These are phyloP conservation scores for Steatornis caripensis DNA, from an alignment of 2,113 vertebrate species.

Conservation along the genomic window DNA sequence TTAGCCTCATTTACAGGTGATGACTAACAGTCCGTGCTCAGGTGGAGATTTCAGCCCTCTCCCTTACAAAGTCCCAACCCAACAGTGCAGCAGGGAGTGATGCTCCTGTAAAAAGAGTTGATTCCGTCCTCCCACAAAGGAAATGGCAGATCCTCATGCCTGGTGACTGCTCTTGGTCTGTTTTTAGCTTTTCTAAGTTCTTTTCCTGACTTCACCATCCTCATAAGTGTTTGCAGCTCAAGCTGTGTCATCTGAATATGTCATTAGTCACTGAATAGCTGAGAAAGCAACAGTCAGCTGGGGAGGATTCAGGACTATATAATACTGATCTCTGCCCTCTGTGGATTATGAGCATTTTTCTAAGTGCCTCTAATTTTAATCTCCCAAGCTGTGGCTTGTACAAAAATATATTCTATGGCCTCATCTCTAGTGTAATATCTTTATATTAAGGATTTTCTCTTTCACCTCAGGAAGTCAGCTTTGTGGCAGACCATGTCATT, in stretches of 20 bases:
- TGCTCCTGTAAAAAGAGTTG: background rate
- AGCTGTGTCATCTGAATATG: slow-evolving; percentile 66
- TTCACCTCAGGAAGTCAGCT: slow-evolving; percentile 50
- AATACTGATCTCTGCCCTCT: slow-evolving; percentile 56
- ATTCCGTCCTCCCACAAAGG: background rate
- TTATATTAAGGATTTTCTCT: slow-evolving; percentile 49
- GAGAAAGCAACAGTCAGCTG: slow-evolving; percentile 48
- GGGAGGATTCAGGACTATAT: slow-evolving; percentile 45
- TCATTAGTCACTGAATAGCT: slow-evolving; percentile 63
- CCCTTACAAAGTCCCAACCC: background rate
- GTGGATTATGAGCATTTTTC: slow-evolving; percentile 49
- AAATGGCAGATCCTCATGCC: background rate
- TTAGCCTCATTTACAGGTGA: background rate
- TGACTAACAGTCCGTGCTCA: background rate
- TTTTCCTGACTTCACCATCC: slow-evolving; percentile 42
- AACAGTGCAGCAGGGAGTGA: background rate
- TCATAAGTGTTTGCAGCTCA: slow-evolving; percentile 59
- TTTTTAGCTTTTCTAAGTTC: slow-evolving; percentile 49
- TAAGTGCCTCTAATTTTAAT: slow-evolving; percentile 65
- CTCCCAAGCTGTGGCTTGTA: slow-evolving; percentile 49
- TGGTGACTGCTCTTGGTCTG: background rate
- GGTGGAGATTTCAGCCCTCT: background rate
- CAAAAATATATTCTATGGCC: slow-evolving; percentile 51
- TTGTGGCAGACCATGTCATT: slow-evolving; percentile 27
- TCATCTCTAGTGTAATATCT: slow-evolving; percentile 40